Evolutionary conservation across 2,113 vertebrate genomes (phyloP).

Genomic region (Muntiacus reevesi): DNA sequence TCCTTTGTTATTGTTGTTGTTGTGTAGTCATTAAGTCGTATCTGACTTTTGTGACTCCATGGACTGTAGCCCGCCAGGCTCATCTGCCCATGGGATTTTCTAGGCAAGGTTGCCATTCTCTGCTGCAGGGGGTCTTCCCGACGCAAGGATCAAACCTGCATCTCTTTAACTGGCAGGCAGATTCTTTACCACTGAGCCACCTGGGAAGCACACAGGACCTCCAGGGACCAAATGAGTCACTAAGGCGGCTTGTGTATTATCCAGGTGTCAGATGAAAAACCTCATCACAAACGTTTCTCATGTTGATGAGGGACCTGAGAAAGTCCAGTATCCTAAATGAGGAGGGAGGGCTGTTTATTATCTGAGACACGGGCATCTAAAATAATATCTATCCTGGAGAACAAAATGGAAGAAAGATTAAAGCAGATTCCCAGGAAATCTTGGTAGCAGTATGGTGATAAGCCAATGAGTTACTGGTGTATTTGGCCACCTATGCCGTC

Average conservation of each 20-base stretch:
- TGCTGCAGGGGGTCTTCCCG: neutral
- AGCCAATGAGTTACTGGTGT: neutral
- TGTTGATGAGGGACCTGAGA: neutral
- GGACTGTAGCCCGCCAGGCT: neutral
- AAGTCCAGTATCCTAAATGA: neutral
- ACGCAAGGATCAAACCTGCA: neutral
- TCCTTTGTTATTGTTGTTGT: rapidly evolving
- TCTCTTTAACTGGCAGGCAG: neutral
- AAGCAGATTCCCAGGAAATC: neutral
- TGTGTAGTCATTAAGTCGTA: neutral
- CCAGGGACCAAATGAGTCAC: neutral
- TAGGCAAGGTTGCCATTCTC: neutral
- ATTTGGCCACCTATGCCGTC: neutral
- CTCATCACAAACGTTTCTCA: neutral
- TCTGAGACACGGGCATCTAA: neutral
- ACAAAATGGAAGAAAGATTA: neutral
- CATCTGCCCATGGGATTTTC: neutral
- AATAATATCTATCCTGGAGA: neutral
- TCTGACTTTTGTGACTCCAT: neutral
- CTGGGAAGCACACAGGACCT: neutral
- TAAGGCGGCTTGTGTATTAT: neutral
- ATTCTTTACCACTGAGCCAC: neutral
- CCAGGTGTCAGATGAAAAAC: neutral
- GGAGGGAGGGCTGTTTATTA: neutral
- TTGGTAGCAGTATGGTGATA: neutral